These are phyloP conservation scores for Trissolcus japonicus DNA, from an alignment of 2,888 invertebrate genomes.

Conservation along the genomic window DNA sequence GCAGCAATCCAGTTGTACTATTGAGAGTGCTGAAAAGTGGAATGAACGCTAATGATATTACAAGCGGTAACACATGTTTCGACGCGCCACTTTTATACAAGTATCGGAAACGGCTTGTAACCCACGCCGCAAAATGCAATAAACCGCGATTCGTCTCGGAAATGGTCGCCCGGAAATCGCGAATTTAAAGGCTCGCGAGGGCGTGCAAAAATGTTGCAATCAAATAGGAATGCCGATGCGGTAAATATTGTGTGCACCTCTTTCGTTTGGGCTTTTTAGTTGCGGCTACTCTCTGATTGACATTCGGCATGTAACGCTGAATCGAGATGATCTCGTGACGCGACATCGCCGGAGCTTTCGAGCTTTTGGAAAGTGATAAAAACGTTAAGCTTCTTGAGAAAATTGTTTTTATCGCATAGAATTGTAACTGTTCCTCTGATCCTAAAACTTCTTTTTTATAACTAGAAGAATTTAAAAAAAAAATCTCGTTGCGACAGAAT, in stretches of 20 bases:
- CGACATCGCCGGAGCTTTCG: too few relatives aligned
- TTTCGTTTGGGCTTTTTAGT: slow-evolving; percentile 22
- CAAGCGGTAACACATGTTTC: slow-evolving; percentile 38
- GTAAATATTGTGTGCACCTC: slow-evolving; percentile 27
- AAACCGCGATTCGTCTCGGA: not conserved
- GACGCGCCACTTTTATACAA: slow-evolving; percentile 12
- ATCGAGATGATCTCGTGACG: not conserved
- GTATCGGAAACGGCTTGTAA: not conserved
- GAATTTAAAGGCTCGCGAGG: slow-evolving; percentile 19
- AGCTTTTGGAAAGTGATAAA: too few relatives aligned
- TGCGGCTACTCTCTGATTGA: slow-evolving; percentile 2
- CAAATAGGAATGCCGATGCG: slow-evolving; percentile 39
- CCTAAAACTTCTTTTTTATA: too few relatives aligned
- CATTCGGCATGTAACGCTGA: not conserved
- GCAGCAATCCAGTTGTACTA: slow-evolving; percentile 25
- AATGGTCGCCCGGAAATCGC: not conserved
- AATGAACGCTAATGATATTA: slow-evolving; percentile 50
- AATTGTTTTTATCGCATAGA: not conserved
- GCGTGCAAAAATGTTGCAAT: slow-evolving; percentile 37
- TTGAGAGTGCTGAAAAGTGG: slow-evolving; percentile 33
- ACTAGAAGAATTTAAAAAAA: too few relatives aligned
- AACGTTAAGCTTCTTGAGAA: not conserved
- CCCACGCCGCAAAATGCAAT: slow-evolving; percentile 2
- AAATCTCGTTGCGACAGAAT: too few relatives aligned
- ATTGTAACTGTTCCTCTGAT: too few relatives aligned